These are phyloP conservation scores for Orestias chungarensis DNA, from an alignment of 2,797 vertebrate genomes.

Conservation along the genomic window DNA sequence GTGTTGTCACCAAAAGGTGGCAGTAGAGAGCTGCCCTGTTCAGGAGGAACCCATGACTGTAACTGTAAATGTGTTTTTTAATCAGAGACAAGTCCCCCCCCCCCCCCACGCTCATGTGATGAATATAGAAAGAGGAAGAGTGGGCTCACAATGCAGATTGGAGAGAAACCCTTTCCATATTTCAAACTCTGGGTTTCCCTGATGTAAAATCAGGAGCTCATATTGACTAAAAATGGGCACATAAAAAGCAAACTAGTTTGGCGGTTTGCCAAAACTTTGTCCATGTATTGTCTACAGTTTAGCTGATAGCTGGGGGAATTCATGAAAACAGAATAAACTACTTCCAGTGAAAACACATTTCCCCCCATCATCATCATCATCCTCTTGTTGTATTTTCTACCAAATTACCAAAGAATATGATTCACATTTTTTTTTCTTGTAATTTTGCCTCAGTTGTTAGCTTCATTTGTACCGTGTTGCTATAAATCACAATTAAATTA, in stretches of 20 bases:
- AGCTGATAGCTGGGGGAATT: background rate
- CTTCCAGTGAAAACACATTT: background rate
- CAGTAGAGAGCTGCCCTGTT: background rate
- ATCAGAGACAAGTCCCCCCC: constrained; percentile 1
- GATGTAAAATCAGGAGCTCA: constrained; percentile 29
- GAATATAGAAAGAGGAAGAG: constrained; percentile 47
- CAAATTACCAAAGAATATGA: background rate
- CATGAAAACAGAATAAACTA: background rate
- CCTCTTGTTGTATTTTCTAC: background rate
- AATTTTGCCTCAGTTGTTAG: background rate
- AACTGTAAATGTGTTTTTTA: background rate
- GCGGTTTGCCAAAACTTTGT: background rate
- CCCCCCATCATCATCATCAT: background rate
- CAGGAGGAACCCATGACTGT: background rate
- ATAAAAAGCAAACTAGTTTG: background rate
- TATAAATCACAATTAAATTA: too few species aligned
- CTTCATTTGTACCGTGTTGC: too few species aligned
- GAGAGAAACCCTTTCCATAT: constrained; percentile 17
- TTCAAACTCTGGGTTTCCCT: constrained; percentile 42
- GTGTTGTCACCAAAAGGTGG: constrained; percentile 25
- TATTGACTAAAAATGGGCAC: constrained; percentile 20
- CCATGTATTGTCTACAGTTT: background rate
- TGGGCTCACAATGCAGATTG: constrained; percentile 17
- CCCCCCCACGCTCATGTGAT: constrained; percentile 19
- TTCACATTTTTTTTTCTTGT: background rate